Percentiles rank a stretch among this genome's conserved stretches.
phyloP scores from a whole-genome alignment of 1,140 invertebrate species.

The Rhagoletis zephyria region DNA sequence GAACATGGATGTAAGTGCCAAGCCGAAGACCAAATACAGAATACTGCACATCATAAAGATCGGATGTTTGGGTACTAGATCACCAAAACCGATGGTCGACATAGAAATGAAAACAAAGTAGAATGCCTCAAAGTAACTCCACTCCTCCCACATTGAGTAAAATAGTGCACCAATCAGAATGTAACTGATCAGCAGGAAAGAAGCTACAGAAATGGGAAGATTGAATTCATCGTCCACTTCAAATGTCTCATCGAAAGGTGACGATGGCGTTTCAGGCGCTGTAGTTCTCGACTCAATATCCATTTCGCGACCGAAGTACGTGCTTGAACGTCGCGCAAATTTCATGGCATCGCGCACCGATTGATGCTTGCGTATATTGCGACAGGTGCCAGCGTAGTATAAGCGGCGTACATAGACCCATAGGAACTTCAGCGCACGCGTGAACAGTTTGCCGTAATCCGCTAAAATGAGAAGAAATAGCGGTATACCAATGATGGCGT shows the following conservation, averaged over 20 bases:
- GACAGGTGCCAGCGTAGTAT: constrained; percentile 88
- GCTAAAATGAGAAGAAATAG: constrained; percentile 90
- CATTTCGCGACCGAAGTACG: constrained; percentile 75
- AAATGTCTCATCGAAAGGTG: constrained; percentile 80
- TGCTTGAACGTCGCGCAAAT: constrained; percentile 82
- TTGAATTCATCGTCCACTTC: constrained; percentile 94
- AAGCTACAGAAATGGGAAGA: constrained; percentile 88
- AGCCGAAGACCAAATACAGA: constrained; percentile 92
- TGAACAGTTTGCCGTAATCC: constrained; percentile 94
- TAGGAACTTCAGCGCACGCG: constrained; percentile 91
- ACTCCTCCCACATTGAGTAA: constrained; percentile 85
- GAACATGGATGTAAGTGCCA: constrained; percentile 95
- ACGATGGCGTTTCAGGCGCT: constrained; percentile 75
- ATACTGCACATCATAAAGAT: constrained; percentile 94
- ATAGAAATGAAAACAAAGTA: constrained; percentile 96
- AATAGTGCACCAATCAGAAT: constrained; percentile 87
- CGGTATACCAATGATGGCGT: constrained; percentile 95
- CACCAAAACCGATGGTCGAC: constrained; percentile 93
- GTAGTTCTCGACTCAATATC: constrained; percentile 65
- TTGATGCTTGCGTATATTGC: constrained; percentile 81
- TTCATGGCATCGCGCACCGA: constrained; percentile 88
- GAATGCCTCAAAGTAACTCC: constrained; percentile 90
- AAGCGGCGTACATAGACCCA: constrained; percentile 91
- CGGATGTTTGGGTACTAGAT: constrained; percentile 89
- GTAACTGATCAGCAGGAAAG: constrained; percentile 86